Evolutionary conservation across 2,797 vertebrate species (phyloP).

Genomic region (Gallinago stenura): DNA sequence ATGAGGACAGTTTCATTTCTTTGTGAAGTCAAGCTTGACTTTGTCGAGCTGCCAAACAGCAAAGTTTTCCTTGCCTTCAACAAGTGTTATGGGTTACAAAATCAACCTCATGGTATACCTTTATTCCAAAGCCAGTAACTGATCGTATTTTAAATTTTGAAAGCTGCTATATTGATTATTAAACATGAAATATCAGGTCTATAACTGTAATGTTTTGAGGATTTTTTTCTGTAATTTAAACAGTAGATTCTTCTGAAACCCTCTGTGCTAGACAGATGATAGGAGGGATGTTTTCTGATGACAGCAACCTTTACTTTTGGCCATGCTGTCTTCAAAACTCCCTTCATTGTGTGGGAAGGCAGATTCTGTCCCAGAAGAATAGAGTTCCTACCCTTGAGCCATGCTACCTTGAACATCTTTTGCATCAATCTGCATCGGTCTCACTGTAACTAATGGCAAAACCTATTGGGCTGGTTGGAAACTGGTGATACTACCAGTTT

Average conservation of each 20-base stretch:
- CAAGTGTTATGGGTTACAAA: neutral
- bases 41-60: neutral
- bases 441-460: neutral
- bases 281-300: neutral
- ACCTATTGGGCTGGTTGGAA: neutral
- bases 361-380: neutral
- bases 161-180: neutral
- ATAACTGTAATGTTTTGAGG: neutral
- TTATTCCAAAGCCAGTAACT: neutral
- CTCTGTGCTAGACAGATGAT: neutral
- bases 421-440: neutral
- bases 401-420: neutral
- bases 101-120: neutral
- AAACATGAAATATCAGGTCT: neutral
- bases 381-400: neutral
- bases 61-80: neutral
- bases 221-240: neutral
- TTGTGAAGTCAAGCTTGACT: neutral
- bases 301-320: neutral
- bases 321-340: neutral
- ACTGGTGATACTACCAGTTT: neutral
- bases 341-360: neutral
- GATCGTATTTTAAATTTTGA: neutral
- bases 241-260: neutral
- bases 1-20: neutral